Evolutionary conservation across 2,113 vertebrate genomes (phyloP).

Genomic region (Calyptomena viridis): DNA sequence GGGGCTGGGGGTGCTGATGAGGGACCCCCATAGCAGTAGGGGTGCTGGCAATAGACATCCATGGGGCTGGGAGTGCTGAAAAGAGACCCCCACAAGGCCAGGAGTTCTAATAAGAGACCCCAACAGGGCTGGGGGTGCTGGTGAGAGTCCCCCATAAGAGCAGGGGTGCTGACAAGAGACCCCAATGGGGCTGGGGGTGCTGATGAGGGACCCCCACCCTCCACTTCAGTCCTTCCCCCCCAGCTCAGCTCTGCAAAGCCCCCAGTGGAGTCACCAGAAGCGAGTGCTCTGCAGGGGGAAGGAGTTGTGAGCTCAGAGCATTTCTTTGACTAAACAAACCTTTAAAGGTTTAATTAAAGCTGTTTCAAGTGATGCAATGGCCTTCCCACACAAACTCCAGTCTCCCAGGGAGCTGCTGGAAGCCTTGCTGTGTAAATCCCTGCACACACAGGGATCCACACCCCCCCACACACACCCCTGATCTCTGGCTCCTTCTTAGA

Average conservation of each 20-base stretch:
- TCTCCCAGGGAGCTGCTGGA: neutral
- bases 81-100: accelerated
- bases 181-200: neutral
- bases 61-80: accelerated
- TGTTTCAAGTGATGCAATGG: neutral
- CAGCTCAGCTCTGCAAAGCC: neutral
- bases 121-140: accelerated
- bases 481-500: neutral
- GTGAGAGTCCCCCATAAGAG: accelerated
- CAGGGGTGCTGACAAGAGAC: accelerated
- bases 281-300: neutral
- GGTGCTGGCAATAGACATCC: no score
- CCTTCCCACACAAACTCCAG: neutral
- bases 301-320: neutral
- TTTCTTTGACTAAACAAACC: neutral
- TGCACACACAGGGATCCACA: neutral
- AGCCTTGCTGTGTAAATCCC: neutral
- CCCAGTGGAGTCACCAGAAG: accelerated
- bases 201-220: neutral
- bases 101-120: accelerated
- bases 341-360: conserved; percentile 18
- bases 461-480: neutral
- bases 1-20: accelerated
- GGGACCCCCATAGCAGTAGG: neutral
- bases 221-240: neutral